Evolutionary conservation across 2,888 invertebrate species (phyloP), one percentile per base, ranked within the genome.

Genomic region (Proisotoma minuta): DNA sequence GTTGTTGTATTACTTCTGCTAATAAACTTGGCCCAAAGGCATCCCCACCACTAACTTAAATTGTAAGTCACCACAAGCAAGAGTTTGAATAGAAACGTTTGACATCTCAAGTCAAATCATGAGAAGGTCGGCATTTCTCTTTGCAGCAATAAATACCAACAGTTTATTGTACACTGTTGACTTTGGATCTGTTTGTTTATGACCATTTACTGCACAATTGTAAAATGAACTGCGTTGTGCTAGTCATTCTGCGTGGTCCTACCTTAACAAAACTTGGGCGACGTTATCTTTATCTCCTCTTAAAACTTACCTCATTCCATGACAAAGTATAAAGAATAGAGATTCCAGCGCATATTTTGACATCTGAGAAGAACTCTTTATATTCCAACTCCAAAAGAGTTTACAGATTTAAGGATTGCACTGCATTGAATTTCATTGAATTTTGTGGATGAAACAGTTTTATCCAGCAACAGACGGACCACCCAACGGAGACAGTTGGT

Each of bases 401-500:
- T 34, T 15, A 34, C 34, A 43, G 43, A 43, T 43, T 20, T 43
- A 15, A 43, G 43, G 43, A 43, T 43, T 43, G 43, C 43, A 43
- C 20, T 43, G 43, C 43, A 43, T 43, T 43, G 43, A 43, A 43
- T 43, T 43, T 43, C 43, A 43, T 43, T 43, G 43, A 20, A 43
- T 43, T 43, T 34, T 43, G 18, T 12, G 43, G 43, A 43, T 43
- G 15, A 12, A 18, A n/a, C 43, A 43, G 18, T 5, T 15, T 43
- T 15, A 4, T 18, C 18, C 20, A 12, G 43, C 8, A 8, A 10
- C 34, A 8, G 34, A 3, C 8, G 43, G 56, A 56, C 56, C 56
- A 56, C 56, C 56, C 56, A 56, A 23, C 43, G 26, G n/a, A 5
- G 43, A 56, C 56, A 43, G 24, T 56, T 26, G 39, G 20, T 54